Evolutionary conservation across 2,113 vertebrate genomes (phyloP).

Genomic region (Malurus cyaneus): DNA sequence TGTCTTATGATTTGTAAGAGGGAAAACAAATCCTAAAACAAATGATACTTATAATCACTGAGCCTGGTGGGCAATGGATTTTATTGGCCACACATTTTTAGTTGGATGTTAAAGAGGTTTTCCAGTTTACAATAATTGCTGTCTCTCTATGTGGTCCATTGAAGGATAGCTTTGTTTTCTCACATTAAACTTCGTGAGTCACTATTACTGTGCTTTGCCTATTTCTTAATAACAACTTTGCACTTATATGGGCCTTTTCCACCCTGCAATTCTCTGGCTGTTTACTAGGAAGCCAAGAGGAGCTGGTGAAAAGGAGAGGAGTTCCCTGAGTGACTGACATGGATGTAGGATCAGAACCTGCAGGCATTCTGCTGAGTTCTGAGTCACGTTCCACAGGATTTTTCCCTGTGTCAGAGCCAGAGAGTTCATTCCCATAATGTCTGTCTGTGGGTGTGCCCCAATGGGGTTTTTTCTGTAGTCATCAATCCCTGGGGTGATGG

Average conservation of each 20-base stretch:
- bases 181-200: conserved; percentile 11
- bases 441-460: neutral
- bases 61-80: neutral
- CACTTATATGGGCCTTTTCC: neutral
- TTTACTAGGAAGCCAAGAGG: neutral
- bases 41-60: neutral
- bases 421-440: neutral
- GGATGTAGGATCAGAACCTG: conserved; percentile 1
- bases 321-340: neutral
- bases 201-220: neutral
- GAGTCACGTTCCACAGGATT: neutral
- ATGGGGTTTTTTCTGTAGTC: neutral
- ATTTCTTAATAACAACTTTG: conserved; percentile 33
- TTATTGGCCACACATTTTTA: neutral
- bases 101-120: neutral
- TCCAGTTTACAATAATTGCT: neutral
- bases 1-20: neutral
- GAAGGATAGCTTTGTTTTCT: conserved; percentile 49
- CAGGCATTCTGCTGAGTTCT: neutral
- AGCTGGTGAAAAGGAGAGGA: conserved; percentile 15
- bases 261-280: neutral
- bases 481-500: neutral
- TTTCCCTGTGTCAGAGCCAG: neutral
- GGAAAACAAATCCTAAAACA: conserved; percentile 13
- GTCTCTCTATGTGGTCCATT: conserved; percentile 12